These are phyloP conservation scores for Hirtodrosophila trivittata DNA, from an alignment of 2,888 invertebrate species.

Conservation along the genomic window DNA sequence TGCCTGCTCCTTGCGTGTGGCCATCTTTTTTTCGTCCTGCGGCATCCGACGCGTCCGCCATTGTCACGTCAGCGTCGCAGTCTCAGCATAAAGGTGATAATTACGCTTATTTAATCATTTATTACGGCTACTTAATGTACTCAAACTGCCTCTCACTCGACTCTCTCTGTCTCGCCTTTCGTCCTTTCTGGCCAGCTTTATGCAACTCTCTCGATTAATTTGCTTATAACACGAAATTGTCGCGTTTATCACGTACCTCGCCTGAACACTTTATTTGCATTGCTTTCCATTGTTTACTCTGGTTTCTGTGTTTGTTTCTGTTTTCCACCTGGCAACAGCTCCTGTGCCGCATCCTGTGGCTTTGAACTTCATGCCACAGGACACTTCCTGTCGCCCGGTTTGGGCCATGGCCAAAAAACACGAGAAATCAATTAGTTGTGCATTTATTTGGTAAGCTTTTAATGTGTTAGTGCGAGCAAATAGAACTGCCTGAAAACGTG, in stretches of 20 bases:
- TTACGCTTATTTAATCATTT: slow-evolving; percentile 82
- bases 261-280: slow-evolving; percentile 40
- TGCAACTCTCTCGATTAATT: slow-evolving; percentile 72
- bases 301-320: too few relatives aligned
- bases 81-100: slow-evolving; percentile 79
- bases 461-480: neutral
- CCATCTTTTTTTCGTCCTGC: slow-evolving; percentile 34
- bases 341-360: slow-evolving; percentile 25
- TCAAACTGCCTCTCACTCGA: slow-evolving; percentile 12
- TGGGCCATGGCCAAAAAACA: slow-evolving; percentile 29
- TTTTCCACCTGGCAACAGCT: too few relatives aligned
- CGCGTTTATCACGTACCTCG: slow-evolving; percentile 63
- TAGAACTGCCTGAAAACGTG: too few relatives aligned
- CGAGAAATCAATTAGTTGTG: slow-evolving; percentile 64
- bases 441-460: slow-evolving; percentile 37
- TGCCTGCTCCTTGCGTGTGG: slow-evolving; percentile 36
- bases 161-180: slow-evolving; percentile 2
- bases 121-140: slow-evolving; percentile 64
- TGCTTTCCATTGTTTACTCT: slow-evolving; percentile 36
- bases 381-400: slow-evolving; percentile 5
- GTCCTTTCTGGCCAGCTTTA: slow-evolving; percentile 17
- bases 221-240: slow-evolving; percentile 74
- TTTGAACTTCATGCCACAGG: slow-evolving; percentile 39
- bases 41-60: slow-evolving; percentile 14
- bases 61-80: slow-evolving; percentile 46